phyloP scores from a whole-genome alignment of 2,113 vertebrate species.

The Cathartes aura region DNA sequence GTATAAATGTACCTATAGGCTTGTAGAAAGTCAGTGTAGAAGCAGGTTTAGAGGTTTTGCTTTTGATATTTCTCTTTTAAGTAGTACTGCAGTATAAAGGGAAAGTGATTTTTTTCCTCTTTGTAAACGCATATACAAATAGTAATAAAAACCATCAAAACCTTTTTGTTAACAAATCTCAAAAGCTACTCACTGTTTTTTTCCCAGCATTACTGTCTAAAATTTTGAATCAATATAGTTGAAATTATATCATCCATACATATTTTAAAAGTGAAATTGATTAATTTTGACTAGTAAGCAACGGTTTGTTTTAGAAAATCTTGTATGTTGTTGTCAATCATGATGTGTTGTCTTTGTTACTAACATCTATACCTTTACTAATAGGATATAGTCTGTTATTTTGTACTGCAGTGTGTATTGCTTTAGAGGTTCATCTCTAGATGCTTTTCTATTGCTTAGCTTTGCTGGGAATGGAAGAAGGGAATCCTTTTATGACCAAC shows the following conservation, averaged over 20 bases:
- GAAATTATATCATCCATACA: not conserved
- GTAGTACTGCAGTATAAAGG: not conserved
- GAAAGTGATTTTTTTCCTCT: not conserved
- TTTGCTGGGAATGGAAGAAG: not conserved
- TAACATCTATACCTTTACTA: not conserved
- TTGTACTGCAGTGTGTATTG: not conserved
- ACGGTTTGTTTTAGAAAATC: not conserved
- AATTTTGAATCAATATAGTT: not conserved
- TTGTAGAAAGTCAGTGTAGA: not conserved
- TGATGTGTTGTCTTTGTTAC: not conserved
- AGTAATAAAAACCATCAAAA: not conserved
- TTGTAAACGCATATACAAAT: not conserved
- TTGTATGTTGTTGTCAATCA: not conserved
- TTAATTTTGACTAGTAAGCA: not conserved
- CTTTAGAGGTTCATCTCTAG: not conserved
- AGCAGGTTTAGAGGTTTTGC: not conserved
- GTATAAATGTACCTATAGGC: not conserved
- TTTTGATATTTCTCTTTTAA: not conserved
- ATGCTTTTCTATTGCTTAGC: not conserved
- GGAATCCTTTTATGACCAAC: constrained; percentile 36
- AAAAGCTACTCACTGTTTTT: not conserved
- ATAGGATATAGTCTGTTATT: not conserved
- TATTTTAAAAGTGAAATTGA: not conserved
- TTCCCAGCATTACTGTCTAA: not conserved
- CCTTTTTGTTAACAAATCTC: not conserved